Conservation (phyloP, 2,888 invertebrate genomes). For the Craniophora ligustri region DNA sequence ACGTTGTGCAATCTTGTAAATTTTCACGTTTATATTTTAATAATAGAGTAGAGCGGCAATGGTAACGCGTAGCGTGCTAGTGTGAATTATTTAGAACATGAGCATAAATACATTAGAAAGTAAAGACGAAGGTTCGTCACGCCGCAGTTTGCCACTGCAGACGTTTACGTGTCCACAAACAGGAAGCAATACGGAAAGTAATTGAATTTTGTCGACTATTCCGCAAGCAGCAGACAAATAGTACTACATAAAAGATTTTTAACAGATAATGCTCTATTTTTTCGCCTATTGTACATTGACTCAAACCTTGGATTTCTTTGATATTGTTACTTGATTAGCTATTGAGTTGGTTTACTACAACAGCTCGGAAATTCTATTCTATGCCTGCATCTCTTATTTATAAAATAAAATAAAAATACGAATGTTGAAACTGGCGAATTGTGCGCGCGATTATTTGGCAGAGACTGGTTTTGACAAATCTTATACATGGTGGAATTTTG, state of each 20-base stretch:
- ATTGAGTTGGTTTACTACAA: not conserved
- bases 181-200: slow-evolving; percentile 58
- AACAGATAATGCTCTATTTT: slow-evolving; percentile 5
- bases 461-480: not conserved
- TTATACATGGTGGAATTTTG: no score
- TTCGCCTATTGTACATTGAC: slow-evolving; percentile 25
- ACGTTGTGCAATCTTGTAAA: slow-evolving; percentile 45
- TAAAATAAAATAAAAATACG: no score
- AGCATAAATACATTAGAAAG: slow-evolving; percentile 58
- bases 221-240: slow-evolving; percentile 28
- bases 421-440: no score
- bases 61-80: slow-evolving; percentile 40
- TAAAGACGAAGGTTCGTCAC: slow-evolving; percentile 51
- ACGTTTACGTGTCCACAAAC: slow-evolving; percentile 51
- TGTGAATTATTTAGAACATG: slow-evolving; percentile 57
- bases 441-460: not conserved
- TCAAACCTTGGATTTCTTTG: slow-evolving; percentile 35
- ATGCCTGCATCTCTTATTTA: no score
- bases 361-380: not conserved
- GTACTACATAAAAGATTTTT: slow-evolving; percentile 29
- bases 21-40: slow-evolving; percentile 40
- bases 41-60: slow-evolving; percentile 46
- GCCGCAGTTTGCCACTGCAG: slow-evolving; percentile 44
- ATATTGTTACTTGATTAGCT: slow-evolving; percentile 4
- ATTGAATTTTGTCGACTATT: slow-evolving; percentile 30